Evolutionary conservation across 1,140 invertebrate species (phyloP), one percentile per base, ranked within the genome.

Genomic region (Solen grandis): DNA sequence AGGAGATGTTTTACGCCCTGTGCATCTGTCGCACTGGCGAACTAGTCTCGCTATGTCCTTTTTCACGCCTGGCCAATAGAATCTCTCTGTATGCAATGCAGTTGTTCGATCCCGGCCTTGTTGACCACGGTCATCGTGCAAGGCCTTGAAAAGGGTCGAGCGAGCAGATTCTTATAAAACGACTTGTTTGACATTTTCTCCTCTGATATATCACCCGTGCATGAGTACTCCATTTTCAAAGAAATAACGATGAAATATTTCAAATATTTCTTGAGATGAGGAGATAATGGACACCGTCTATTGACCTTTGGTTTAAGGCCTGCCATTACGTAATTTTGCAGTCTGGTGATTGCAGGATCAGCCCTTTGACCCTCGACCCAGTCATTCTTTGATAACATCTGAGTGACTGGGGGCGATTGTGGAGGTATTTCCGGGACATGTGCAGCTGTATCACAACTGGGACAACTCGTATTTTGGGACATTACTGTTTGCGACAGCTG

Each of bases 1-100:
- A 5, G 57, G 27, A 10, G 70, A 22, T 25, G 50, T 63, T 57
- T 74, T 75, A n/a, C 70, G 54, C 14, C 14, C 5, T 10, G 62
- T 19, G 41, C 66, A 73, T 29, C 35, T 1, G 1, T 4, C 8
- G 46, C 50, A 69, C 13, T 31, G 27, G 13, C 50, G n/a, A 13
- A 70, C 25, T 29, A 69, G 41, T n/a, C 27, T 22, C 3, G 19
- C n/a, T 8, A n/a, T n/a, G n/a, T n/a, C n/a, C n/a, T n/a, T n/a
- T 25, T 52, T 14, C 54, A 8, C 5, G 5, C 14, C 16, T 10
- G 10, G 14, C 14, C 38, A 29, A 16, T 35, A 16, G 62, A n/a
- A n/a, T n/a, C 27, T 35, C 31, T 14, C 16, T 66, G 27, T 16
- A 31, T 16, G 29, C 16, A 14, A 13, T 33, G 5, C 27, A 27